These are phyloP conservation scores for Cladorhizidae sp. DNA, from an alignment of 37 sponge, comb jelly and placozoan species.

Conservation along the genomic window DNA sequence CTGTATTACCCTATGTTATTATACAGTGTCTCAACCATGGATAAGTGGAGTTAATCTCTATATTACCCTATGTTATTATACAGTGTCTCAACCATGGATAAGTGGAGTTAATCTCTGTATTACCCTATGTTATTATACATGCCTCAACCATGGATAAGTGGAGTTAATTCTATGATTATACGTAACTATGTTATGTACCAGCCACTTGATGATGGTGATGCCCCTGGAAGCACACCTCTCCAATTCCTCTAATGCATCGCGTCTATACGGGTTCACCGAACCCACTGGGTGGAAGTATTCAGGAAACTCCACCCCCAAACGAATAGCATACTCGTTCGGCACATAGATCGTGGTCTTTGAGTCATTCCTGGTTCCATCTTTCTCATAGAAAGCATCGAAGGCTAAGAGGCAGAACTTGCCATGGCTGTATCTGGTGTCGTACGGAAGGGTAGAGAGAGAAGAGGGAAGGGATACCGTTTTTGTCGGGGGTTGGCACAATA, in stretches of 20 bases:
- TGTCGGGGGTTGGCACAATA: background rate
- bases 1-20: too few species aligned
- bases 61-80: too few species aligned
- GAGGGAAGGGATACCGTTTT: background rate
- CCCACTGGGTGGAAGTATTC: slow-evolving; percentile 69
- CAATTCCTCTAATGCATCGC: slow-evolving; percentile 75
- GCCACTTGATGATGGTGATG: slow-evolving; percentile 86
- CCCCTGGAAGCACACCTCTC: slow-evolving; percentile 67
- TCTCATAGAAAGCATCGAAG: slow-evolving; percentile 69
- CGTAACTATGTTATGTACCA: too few species aligned
- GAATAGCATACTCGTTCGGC: slow-evolving; percentile 78
- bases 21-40: too few species aligned
- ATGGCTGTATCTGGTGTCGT: slow-evolving; percentile 37
- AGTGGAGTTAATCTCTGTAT: too few species aligned
- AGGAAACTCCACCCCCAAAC: slow-evolving; percentile 66
- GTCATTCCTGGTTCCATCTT: slow-evolving; percentile 32
- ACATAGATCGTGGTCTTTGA: slow-evolving; percentile 74
- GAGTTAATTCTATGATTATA: too few species aligned
- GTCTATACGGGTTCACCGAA: slow-evolving; percentile 85
- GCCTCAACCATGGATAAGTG: too few species aligned
- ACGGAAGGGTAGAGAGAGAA: slow-evolving; percentile 3
- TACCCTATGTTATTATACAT: too few species aligned
- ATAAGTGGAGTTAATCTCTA: too few species aligned
- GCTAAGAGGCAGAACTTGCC: slow-evolving; percentile 63
- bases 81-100: too few species aligned